Base-by-base conservation (phyloP, 2,888 invertebrate species). In the Microchrysa polita region DNA sequence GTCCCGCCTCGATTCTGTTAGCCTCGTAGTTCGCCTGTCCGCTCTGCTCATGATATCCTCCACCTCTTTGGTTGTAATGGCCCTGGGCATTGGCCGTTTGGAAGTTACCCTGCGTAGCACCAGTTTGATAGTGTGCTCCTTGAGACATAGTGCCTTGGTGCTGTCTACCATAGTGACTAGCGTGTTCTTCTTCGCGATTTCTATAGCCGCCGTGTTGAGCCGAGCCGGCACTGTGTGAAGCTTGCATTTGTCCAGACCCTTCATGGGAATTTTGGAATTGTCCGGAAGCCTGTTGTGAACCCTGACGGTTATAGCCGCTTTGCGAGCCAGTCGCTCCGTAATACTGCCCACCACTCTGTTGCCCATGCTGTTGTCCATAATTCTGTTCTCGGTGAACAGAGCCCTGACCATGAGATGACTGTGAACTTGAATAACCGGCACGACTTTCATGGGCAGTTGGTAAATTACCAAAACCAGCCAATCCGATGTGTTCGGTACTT, bases 21-120 rank as follows among this genome's bases (percentile, higher is more conserved):
- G 20, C 72, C 23, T 72, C 72, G 23, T 42, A 72, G 16, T 72
- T 59, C 5, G 40, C 16, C 20, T 69, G 57, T 10, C 57, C 57
- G 14, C 16, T 40, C 14, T 53, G 16, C 2, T 9, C 16, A 14
- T 40, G 69, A 34, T 18, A n/a, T 12, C 20, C 12, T 16, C 69
- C 57, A 1, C 57, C 57, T n/a, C 34, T 27, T 75, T 12, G 77
- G 77, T 22, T 55, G 22, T 72, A 57, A 12, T 16, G 20, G 67
- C 83, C 74, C 72, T 84, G 83, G 0, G 84, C 65, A 0, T 81
- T 80, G n/a, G 81, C 80, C 1, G 82, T 72, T 22, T 80, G 83
- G 76, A 60, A 48, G 7, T 59, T 44, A 48, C 23, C 48, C 22
- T 55, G 55, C 22, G 61, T 40, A 16, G 2, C 18, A 4, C 40